Base-by-base conservation (phyloP, 2,113 vertebrate species). In the Dasyprocta punctata region DNA sequence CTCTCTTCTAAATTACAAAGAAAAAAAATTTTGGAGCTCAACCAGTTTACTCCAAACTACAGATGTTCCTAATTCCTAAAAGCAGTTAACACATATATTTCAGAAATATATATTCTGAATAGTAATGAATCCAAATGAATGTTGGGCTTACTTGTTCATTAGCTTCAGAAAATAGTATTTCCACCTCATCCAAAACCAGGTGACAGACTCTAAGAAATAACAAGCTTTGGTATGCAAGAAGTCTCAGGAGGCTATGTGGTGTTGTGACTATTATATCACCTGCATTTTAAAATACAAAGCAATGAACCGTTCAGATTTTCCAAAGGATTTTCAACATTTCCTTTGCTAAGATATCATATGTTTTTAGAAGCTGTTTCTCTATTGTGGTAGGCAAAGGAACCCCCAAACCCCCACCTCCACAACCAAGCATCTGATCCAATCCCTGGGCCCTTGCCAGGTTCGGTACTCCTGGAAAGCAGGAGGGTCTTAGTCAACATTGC, bases 241-340 rank as follows among this genome's bases (percentile, higher is more conserved):
- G 98, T 36, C 99, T 99, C 60, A 98, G 95, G 49, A 99, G 96
- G 83, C 98, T 99, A 86, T 99, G 98, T 0, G 99, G 99, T 0
- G 99, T 99, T 52, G 99, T 99, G 87, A 99, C 98, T 1, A 99
- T 94, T 73, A 99, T 49, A 77, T 99, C 98, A 93, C 99, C 99
- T 99, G 81, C 41, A 93, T 96, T 87, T 20, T 54, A 44, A 69
- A 97, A 95, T 30, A 63, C 90, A 94, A 90, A n/a, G 81, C 3
- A 54, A 44, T 84, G n/a, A 96, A 63, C 20, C 38, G 30, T 80
- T 92, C 36, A 94, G 90, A 65, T 33, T 92, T 94, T 30, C 94
- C 22, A 20, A 2, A 86, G 1, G 22, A 63, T 71, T 93, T 61
- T 65, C 81, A 95, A 52, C 13, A 78, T 71, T 47, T 80, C 47